Evolutionary conservation across 1,140 invertebrate species (phyloP).

Genomic region (Procambarus clarkii): DNA sequence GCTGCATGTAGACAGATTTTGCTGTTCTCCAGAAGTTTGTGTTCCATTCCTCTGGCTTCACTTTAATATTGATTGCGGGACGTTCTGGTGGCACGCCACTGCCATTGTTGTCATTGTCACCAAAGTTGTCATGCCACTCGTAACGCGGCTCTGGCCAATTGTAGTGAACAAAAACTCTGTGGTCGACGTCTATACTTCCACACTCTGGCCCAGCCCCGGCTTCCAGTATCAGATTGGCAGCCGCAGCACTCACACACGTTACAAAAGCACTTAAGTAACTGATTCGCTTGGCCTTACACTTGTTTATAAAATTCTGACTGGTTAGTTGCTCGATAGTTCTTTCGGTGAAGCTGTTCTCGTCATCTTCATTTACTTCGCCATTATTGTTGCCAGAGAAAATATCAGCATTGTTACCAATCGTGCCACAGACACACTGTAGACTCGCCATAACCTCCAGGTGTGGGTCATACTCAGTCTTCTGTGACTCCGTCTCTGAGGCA

Average conservation of each 20-base stretch:
- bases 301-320: slow-evolving; percentile 40
- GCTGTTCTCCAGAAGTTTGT: slow-evolving; percentile 24
- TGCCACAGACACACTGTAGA: background rate
- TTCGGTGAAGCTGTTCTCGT: background rate
- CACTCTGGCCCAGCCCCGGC: background rate
- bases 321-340: slow-evolving; percentile 18
- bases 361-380: slow-evolving; percentile 18
- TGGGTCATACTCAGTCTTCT: background rate
- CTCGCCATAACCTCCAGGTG: background rate
- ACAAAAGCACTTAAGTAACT: slow-evolving; percentile 30
- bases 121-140: slow-evolving; percentile 24
- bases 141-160: slow-evolving; percentile 18
- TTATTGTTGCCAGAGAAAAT: background rate
- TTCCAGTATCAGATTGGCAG: background rate
- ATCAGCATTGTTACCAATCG: background rate
- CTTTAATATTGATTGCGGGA: background rate
- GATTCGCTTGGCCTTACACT: slow-evolving; percentile 33
- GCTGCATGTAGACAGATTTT: background rate
- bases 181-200: background rate
- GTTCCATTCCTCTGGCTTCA: background rate
- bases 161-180: background rate
- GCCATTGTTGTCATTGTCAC: background rate
- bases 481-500: background rate
- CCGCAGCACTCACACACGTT: slow-evolving; percentile 24
- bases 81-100: background rate